A percentile compares a stretch with the other conserved stretches of the same genome.
Conservation (phyloP, 1,140 invertebrate genomes). For the Mercenaria mercenaria region DNA sequence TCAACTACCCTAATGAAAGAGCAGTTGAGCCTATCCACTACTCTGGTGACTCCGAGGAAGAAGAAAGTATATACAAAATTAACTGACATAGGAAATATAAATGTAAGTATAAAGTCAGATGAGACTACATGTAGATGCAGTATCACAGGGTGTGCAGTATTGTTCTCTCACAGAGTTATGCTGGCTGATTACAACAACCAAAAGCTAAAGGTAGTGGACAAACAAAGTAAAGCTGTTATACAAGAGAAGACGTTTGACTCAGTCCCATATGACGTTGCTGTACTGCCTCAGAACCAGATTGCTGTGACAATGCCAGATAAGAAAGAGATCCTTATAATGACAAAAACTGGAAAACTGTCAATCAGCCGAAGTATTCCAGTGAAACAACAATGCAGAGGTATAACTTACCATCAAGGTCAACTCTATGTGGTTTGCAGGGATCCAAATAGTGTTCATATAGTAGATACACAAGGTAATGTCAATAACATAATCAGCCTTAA, state of each 20-base stretch:
- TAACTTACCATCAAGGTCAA: no score
- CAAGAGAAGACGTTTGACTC: neutral
- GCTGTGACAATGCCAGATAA: no score
- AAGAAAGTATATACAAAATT: neutral
- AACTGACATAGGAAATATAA: neutral
- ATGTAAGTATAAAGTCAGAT: neutral
- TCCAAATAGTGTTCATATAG: neutral
- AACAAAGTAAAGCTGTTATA: neutral
- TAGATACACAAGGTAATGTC: neutral
- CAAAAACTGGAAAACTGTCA: no score
- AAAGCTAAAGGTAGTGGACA: neutral
- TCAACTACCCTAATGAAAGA: no score
- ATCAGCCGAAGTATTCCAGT: no score
- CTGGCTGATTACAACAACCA: no score
- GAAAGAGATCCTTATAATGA: no score
- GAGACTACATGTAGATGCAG: neutral
- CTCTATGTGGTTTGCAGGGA: neutral
- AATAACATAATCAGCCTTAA: neutral
- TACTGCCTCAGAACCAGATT: no score
- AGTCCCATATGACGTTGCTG: neutral
- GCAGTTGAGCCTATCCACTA: no score
- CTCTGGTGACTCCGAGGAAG: neutral
- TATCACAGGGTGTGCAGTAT: neutral
- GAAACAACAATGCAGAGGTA: no score
- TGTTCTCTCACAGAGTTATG: neutral